Percentiles rank a stretch among this genome's conserved stretches.
These are phyloP conservation scores for Nomada ferruginata DNA, from an alignment of 2,888 invertebrate genomes.

Conservation along the genomic window DNA sequence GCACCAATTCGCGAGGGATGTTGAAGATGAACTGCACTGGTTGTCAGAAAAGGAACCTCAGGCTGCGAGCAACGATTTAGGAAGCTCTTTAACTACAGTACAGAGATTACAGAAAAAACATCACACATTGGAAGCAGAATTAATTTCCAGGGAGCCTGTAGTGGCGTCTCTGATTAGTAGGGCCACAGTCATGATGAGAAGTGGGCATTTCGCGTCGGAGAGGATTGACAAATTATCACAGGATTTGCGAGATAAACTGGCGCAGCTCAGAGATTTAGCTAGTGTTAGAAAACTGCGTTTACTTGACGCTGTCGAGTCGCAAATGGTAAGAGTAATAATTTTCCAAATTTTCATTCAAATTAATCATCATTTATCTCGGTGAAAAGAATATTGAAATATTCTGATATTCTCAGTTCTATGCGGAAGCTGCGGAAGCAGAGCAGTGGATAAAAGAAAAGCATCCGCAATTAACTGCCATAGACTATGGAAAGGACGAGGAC, in stretches of 20 bases:
- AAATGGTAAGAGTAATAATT: slow-evolving; percentile 86
- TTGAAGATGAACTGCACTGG: slow-evolving; percentile 97
- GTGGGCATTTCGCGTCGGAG: slow-evolving; percentile 93
- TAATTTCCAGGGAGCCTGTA: slow-evolving; percentile 94
- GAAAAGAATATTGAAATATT: slow-evolving; percentile 7
- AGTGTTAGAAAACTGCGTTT: slow-evolving; percentile 90
- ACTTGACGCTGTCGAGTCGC: slow-evolving; percentile 92
- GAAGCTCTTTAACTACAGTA: slow-evolving; percentile 89
- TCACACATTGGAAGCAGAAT: slow-evolving; percentile 94
- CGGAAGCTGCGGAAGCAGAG: slow-evolving; percentile 95
- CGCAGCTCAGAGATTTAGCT: slow-evolving; percentile 90
- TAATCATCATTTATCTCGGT: not conserved
- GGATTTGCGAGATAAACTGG: slow-evolving; percentile 89
- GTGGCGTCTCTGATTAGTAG: slow-evolving; percentile 90
- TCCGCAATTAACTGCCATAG: slow-evolving; percentile 89
- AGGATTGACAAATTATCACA: slow-evolving; percentile 89
- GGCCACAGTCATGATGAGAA: slow-evolving; percentile 91
- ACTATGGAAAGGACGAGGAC: slow-evolving; percentile 96
- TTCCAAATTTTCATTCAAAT: not conserved
- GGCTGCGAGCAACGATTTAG: slow-evolving; percentile 90
- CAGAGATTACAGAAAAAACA: slow-evolving; percentile 97
- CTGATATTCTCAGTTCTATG: slow-evolving; percentile 88
- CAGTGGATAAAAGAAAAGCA: slow-evolving; percentile 96
- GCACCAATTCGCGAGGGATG: slow-evolving; percentile 95
- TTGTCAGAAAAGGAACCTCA: slow-evolving; percentile 91